Evolutionary conservation across 2,113 vertebrate genomes (phyloP).

Genomic region (Mugil cephalus): DNA sequence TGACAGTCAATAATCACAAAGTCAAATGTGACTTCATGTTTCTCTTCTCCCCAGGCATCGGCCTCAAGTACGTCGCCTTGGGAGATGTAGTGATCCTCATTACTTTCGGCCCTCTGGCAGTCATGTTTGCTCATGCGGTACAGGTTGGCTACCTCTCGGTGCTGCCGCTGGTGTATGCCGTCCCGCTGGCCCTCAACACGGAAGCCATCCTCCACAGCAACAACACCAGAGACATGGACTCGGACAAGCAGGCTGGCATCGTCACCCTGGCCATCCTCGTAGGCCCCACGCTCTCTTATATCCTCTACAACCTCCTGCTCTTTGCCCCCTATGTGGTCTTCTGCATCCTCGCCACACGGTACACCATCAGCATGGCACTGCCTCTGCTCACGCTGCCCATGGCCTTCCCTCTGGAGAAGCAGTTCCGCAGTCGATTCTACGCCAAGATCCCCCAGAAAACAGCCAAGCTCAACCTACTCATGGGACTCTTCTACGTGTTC

Average conservation of each 20-base stretch:
- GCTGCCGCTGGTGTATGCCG: slow-evolving; percentile 92
- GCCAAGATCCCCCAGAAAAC: slow-evolving; percentile 94
- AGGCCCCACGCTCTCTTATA: slow-evolving; percentile 92
- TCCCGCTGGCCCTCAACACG: slow-evolving; percentile 94
- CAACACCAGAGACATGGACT: slow-evolving; percentile 98
- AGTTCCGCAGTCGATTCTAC: slow-evolving; percentile 93
- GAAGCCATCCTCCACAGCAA: slow-evolving; percentile 99
- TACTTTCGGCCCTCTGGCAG: slow-evolving; percentile 96
- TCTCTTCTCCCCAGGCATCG: slow-evolving; percentile 87
- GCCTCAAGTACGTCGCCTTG: slow-evolving; percentile 96
- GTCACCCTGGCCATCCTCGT: slow-evolving; percentile 97
- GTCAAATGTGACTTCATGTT: background rate
- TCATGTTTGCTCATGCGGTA: slow-evolving; percentile 96
- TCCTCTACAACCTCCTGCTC: slow-evolving; percentile 92
- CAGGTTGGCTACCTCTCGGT: slow-evolving; percentile 95
- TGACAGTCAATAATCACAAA: background rate
- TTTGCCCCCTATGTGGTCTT: slow-evolving; percentile 95
- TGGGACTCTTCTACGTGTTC: slow-evolving; percentile 97
- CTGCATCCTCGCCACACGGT: slow-evolving; percentile 93
- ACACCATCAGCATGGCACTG: slow-evolving; percentile 95
- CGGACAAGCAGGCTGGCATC: slow-evolving; percentile 93
- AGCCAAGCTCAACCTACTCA: slow-evolving; percentile 95
- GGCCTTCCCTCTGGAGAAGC: slow-evolving; percentile 94
- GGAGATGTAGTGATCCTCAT: slow-evolving; percentile 98
- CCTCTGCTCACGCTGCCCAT: slow-evolving; percentile 95